These are phyloP conservation scores for Sycophaga agraensis DNA, from an alignment of 1,140 invertebrate species.

Conservation along the genomic window DNA sequence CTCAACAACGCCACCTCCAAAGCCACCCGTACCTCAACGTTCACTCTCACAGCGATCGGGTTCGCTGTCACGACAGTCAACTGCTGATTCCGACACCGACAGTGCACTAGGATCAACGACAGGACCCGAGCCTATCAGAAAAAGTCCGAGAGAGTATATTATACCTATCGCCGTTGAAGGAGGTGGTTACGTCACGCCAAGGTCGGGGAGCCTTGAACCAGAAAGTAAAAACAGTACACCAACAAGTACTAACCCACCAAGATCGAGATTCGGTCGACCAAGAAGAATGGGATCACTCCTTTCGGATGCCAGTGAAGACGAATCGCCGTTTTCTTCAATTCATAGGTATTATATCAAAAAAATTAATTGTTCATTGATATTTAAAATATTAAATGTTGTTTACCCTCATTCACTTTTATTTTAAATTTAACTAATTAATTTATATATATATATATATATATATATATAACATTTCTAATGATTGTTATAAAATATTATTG, in stretches of 20 bases:
- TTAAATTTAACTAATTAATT: too few species aligned
- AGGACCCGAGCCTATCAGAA: slow-evolving; percentile 75
- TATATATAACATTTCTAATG: too few species aligned
- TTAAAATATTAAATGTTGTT: too few species aligned
- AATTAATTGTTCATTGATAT: too few species aligned
- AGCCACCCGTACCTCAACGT: slow-evolving; percentile 54
- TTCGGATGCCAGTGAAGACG: slow-evolving; percentile 70
- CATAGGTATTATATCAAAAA: slow-evolving; percentile 45
- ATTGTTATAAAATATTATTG: too few species aligned
- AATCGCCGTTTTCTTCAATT: slow-evolving; percentile 61
- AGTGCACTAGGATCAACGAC: slow-evolving; percentile 57
- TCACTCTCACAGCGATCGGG: slow-evolving; percentile 52
- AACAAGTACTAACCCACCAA: slow-evolving; percentile 41
- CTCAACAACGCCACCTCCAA: slow-evolving; percentile 49
- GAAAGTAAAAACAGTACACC: slow-evolving; percentile 63
- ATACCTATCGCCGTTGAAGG: slow-evolving; percentile 89
- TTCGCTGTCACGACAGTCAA: slow-evolving; percentile 67
- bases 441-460: too few species aligned
- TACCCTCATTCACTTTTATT: too few species aligned
- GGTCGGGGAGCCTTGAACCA: slow-evolving; percentile 73
- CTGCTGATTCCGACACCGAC: slow-evolving; percentile 69
- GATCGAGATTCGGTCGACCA: slow-evolving; percentile 52
- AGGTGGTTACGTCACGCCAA: slow-evolving; percentile 79
- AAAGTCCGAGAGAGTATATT: slow-evolving; percentile 85
- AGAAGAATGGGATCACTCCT: slow-evolving; percentile 51